phyloP scores from a whole-genome alignment of 1,140 invertebrate species.

The Eurytemora carolleeae region DNA sequence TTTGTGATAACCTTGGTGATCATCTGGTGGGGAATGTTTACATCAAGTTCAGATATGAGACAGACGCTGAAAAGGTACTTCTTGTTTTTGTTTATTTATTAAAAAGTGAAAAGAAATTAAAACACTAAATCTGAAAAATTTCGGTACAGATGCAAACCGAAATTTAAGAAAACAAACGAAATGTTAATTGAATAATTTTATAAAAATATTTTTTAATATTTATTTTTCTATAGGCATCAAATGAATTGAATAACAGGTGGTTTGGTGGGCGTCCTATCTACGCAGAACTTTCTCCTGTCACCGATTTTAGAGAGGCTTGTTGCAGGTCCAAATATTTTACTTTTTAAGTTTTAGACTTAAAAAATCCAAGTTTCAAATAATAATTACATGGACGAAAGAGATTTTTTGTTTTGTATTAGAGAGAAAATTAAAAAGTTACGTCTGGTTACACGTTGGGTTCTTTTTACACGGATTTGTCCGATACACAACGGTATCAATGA shows the following conservation, averaged over 20 bases:
- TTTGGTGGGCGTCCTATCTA: constrained; percentile 93
- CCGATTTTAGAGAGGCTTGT: constrained; percentile 95
- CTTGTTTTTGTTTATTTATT: constrained; percentile 83
- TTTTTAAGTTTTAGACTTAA: too few species aligned
- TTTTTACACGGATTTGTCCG: too few species aligned
- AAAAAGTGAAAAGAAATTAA: constrained; percentile 48
- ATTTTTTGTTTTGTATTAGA: too few species aligned
- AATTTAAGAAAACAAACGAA: background rate
- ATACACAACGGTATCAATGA: too few species aligned
- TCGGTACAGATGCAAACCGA: background rate
- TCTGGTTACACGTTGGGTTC: too few species aligned
- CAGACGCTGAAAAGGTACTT: constrained; percentile 94
- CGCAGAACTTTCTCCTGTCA: constrained; percentile 91
- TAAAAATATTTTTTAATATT: background rate
- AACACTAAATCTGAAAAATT: background rate
- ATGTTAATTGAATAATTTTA: background rate
- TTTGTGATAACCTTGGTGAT: constrained; percentile 86
- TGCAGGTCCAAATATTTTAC: too few species aligned
- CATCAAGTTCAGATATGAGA: constrained; percentile 94
- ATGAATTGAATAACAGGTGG: constrained; percentile 46
- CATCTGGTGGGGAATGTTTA: constrained; percentile 96
- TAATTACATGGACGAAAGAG: too few species aligned
- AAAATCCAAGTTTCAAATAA: too few species aligned
- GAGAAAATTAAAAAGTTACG: too few species aligned
- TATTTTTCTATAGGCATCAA: background rate